A percentile compares a stretch with the other conserved stretches of the same genome.
These are phyloP conservation scores for Rhopalosiphum maidis DNA, from an alignment of 1,140 invertebrate species.

Conservation along the genomic window DNA sequence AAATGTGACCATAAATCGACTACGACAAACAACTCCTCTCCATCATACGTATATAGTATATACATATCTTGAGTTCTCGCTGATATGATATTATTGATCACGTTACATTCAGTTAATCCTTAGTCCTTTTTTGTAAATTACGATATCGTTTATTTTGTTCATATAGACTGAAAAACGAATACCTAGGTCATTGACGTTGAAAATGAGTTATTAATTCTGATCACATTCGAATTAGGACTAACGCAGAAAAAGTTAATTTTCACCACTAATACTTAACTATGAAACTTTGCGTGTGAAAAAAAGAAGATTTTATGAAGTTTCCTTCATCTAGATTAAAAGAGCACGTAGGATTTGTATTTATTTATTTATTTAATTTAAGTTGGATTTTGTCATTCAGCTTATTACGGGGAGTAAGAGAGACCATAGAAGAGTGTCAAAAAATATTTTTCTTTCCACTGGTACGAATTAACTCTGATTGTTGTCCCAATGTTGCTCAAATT, in stretches of 20 bases:
- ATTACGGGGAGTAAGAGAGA: neutral
- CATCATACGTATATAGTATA: neutral
- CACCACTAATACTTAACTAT: constrained; percentile 30
- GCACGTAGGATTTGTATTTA: neutral
- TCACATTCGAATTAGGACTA: neutral
- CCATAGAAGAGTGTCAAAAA: neutral
- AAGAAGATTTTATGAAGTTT: neutral
- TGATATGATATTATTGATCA: neutral
- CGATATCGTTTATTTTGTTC: neutral
- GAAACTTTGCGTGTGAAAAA: neutral
- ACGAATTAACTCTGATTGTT: constrained; percentile 5
- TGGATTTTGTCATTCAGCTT: neutral
- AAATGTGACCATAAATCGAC: constrained; percentile 15
- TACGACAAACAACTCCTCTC: neutral
- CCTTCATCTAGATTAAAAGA: neutral
- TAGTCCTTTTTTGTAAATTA: neutral
- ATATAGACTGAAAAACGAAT: neutral
- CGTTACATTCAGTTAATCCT: neutral
- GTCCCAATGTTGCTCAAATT: neutral
- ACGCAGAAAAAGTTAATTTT: constrained; percentile 38
- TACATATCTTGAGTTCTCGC: neutral
- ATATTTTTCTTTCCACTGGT: neutral
- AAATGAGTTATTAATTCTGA: constrained; percentile 25
- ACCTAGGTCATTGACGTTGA: neutral
- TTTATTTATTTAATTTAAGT: constrained; percentile 42